Evolutionary conservation across 2,888 invertebrate genomes (phyloP).

Genomic region (Aproaerema taeniolella): DNA sequence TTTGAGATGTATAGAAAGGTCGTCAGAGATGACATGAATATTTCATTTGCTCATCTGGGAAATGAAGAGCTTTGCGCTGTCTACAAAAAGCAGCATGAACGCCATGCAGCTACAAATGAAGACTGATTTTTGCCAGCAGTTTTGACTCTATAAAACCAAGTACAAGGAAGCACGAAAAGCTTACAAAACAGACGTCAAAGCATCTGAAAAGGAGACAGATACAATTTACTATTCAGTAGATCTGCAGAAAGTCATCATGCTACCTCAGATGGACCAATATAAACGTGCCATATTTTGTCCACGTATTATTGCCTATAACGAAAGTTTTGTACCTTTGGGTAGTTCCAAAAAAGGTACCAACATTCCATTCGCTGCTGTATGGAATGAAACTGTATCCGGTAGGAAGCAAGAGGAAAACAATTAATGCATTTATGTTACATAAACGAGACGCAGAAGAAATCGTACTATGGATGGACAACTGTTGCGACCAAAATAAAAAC

Average conservation of each 20-base stretch:
- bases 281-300: slow-evolving; percentile 21
- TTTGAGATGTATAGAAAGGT: not conserved
- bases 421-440: slow-evolving; percentile 11
- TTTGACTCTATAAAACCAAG: not conserved
- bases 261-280: slow-evolving; percentile 19
- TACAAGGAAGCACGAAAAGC: not conserved
- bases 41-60: not conserved
- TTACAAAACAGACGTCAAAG: no score
- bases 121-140: no score
- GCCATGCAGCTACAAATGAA: no score
- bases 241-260: slow-evolving; percentile 22
- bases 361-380: slow-evolving; percentile 12
- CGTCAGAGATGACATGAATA: not conserved
- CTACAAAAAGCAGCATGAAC: not conserved
- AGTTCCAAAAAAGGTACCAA: no score
- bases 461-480: slow-evolving; percentile 11
- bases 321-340: slow-evolving; percentile 19
- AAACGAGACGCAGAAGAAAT: slow-evolving; percentile 12
- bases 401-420: slow-evolving; percentile 14
- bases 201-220: not conserved
- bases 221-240: slow-evolving; percentile 13
- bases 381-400: slow-evolving; percentile 16
- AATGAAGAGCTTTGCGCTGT: not conserved
- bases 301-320: slow-evolving; percentile 21
- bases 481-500: slow-evolving; percentile 14